Percentiles rank a stretch among this genome's conserved stretches.
Evolutionary conservation across 2,113 vertebrate species (phyloP).

Genomic region (Vimba vimba): DNA sequence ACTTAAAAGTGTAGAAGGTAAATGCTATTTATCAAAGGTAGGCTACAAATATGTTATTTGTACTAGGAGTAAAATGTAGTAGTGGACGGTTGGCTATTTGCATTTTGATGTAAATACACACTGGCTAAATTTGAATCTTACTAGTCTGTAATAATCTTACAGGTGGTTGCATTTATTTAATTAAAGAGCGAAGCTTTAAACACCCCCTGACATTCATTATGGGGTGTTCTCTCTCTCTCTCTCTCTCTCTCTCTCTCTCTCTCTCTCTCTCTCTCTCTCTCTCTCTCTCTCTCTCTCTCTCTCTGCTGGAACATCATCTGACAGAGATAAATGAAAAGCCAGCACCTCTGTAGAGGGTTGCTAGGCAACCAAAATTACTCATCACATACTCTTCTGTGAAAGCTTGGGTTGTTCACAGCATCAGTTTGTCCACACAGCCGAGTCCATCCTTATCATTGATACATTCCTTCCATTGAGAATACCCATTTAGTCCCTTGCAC

Average conservation of each 20-base stretch:
- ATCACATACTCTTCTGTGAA: constrained; percentile 51
- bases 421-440: background rate
- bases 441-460: constrained; percentile 36
- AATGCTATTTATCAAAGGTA: background rate
- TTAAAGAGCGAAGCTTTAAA: background rate
- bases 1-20: background rate
- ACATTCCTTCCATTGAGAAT: constrained; percentile 50
- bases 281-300: background rate
- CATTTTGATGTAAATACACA: constrained; percentile 9
- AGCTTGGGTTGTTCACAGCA: constrained; percentile 29
- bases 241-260: no score
- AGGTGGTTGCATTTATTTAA: background rate
- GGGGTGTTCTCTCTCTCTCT: background rate
- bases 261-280: no score
- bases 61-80: background rate
- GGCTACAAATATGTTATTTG: background rate
- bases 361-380: constrained; percentile 56
- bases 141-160: background rate
- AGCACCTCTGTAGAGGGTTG: constrained; percentile 42
- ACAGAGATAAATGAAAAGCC: constrained; percentile 40
- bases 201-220: background rate
- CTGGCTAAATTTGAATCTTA: background rate
- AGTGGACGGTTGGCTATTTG: background rate
- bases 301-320: background rate
- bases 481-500: background rate